Conservation (phyloP, 2,113 vertebrate species). For the Coreoperca whiteheadi region DNA sequence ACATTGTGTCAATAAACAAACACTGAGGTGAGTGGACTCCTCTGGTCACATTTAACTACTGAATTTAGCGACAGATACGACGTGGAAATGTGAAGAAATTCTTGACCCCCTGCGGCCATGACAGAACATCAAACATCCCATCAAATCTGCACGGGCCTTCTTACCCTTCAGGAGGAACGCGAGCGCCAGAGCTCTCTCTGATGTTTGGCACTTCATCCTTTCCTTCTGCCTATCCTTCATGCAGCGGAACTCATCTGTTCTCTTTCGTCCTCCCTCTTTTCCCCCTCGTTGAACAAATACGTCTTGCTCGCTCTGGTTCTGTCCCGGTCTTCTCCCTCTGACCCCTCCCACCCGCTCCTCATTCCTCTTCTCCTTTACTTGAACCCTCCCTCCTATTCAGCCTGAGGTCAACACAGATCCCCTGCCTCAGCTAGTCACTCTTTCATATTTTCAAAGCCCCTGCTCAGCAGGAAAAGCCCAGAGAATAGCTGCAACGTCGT, state of each 20-base stretch:
- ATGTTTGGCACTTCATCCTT: constrained; percentile 55
- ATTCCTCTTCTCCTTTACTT: constrained; percentile 21
- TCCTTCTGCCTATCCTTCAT: background rate
- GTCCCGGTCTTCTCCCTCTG: constrained; percentile 38
- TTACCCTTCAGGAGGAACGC: constrained; percentile 44
- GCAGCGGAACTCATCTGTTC: background rate
- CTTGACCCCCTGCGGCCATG: background rate
- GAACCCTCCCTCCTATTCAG: background rate
- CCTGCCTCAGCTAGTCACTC: constrained; percentile 16
- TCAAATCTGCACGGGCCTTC: background rate
- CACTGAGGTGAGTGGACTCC: background rate
- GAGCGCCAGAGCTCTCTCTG: constrained; percentile 29
- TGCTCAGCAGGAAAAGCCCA: background rate
- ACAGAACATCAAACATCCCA: background rate
- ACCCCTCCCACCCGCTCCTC: constrained; percentile 26
- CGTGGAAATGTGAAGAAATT: background rate
- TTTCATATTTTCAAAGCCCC: background rate
- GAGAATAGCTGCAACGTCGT: background rate
- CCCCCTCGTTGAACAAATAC: constrained; percentile 8
- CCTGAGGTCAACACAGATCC: constrained; percentile 40
- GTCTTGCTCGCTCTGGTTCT: constrained; percentile 11
- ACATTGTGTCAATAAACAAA: background rate
- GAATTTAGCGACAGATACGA: background rate
- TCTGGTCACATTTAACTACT: background rate
- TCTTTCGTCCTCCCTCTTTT: background rate